A percentile compares a stretch with the other conserved stretches of the same genome.
phyloP scores from a whole-genome alignment of 2,888 invertebrate genomes.

The Cinara cedri region DNA sequence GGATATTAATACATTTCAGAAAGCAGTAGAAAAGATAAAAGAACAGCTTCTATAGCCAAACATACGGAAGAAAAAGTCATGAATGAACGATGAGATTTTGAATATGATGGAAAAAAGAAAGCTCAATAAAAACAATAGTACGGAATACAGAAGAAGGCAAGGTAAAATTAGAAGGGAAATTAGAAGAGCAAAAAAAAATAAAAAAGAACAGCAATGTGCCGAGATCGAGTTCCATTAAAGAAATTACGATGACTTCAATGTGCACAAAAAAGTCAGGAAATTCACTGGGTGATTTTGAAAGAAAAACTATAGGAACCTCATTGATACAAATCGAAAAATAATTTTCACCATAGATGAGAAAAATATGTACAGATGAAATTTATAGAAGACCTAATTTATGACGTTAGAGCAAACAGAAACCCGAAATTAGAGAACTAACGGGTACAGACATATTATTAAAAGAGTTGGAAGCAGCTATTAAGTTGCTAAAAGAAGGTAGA shows the following conservation, averaged over 20 bases:
- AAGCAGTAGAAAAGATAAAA: slow-evolving; percentile 13
- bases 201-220: slow-evolving; percentile 41
- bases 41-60: too few species aligned
- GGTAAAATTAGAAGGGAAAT: slow-evolving; percentile 31
- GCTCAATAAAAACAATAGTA: slow-evolving; percentile 29
- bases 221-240: slow-evolving; percentile 46
- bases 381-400: slow-evolving; percentile 27
- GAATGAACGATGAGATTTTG: too few species aligned
- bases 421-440: slow-evolving; percentile 16
- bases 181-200: slow-evolving; percentile 39
- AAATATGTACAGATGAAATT: slow-evolving; percentile 33
- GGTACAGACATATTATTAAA: slow-evolving; percentile 44
- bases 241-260: slow-evolving; percentile 44
- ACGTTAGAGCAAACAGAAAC: slow-evolving; percentile 17
- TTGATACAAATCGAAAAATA: slow-evolving; percentile 29
- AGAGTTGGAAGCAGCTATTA: slow-evolving; percentile 58
- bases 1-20: slow-evolving; percentile 5
- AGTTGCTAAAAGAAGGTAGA: slow-evolving; percentile 58
- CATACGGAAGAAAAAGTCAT: too few species aligned
- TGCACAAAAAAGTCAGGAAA: slow-evolving; percentile 37
- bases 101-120: slow-evolving; percentile 42
- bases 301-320: slow-evolving; percentile 23
- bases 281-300: slow-evolving; percentile 32
- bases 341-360: slow-evolving; percentile 43
- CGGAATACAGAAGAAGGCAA: slow-evolving; percentile 31